Evolutionary conservation across 2,888 invertebrate species (phyloP).

Genomic region (Campaea margaritaria): DNA sequence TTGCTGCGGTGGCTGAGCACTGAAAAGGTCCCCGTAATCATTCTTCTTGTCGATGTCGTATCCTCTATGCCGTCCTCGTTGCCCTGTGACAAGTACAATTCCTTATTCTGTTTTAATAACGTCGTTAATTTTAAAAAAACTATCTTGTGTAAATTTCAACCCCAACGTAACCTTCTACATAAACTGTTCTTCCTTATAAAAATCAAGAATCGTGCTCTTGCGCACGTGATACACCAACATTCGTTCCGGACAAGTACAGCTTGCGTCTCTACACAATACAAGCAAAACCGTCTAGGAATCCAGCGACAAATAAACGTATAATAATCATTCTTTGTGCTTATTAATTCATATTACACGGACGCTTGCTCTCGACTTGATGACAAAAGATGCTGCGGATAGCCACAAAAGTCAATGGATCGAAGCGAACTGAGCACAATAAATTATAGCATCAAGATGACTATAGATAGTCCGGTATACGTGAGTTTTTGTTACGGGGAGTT

Average conservation of each 20-base stretch:
- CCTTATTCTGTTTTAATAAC: too few species aligned
- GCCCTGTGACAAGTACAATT: too few species aligned
- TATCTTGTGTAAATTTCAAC: too few species aligned
- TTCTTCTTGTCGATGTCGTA: too few species aligned
- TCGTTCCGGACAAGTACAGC: constrained; percentile 74
- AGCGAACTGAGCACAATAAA: constrained; percentile 81
- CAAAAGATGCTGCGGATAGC: constrained; percentile 76
- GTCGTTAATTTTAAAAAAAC: too few species aligned
- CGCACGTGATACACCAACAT: constrained; percentile 77
- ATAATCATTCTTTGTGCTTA: constrained; percentile 82
- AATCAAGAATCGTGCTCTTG: constrained; percentile 35
- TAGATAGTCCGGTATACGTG: constrained; percentile 59
- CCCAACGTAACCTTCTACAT: constrained; percentile 10
- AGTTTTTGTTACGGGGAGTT: constrained; percentile 72
- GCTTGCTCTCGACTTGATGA: constrained; percentile 78
- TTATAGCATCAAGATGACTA: constrained; percentile 69
- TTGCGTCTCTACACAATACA: constrained; percentile 62
- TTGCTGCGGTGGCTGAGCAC: too few species aligned
- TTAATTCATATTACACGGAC: constrained; percentile 85
- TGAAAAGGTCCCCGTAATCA: too few species aligned
- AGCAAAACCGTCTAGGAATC: constrained; percentile 59
- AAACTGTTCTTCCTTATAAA: constrained; percentile 38
- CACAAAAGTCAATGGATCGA: constrained; percentile 81
- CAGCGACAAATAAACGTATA: constrained; percentile 76
- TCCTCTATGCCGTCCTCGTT: too few species aligned